These are phyloP conservation scores for Ophion obscuratus DNA, from an alignment of 2,888 invertebrate species.

Conservation along the genomic window DNA sequence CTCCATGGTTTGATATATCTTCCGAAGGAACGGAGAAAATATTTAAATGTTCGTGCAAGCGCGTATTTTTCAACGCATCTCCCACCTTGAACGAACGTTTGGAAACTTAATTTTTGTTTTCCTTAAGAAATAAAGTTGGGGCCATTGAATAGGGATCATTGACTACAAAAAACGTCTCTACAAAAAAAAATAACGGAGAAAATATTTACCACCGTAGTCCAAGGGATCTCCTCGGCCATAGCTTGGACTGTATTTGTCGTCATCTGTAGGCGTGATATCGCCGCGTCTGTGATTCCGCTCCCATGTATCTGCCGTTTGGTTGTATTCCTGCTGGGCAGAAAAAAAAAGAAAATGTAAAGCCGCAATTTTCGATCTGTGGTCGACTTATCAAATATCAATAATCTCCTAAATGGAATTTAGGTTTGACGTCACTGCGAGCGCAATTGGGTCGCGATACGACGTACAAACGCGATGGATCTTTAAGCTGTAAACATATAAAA, in stretches of 20 bases:
- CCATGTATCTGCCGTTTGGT: slow-evolving; percentile 63
- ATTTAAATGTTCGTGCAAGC: too few relatives aligned
- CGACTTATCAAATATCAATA: slow-evolving; percentile 24
- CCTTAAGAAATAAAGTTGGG: too few relatives aligned
- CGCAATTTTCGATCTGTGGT: slow-evolving; percentile 14
- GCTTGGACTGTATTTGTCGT: slow-evolving; percentile 26
- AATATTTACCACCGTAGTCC: slow-evolving; percentile 41
- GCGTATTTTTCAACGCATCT: too few relatives aligned
- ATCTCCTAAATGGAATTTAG: background rate
- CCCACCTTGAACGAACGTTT: too few relatives aligned
- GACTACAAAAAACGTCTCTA: too few relatives aligned
- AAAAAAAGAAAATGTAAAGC: background rate
- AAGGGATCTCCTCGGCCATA: slow-evolving; percentile 31
- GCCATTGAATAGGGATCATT: too few relatives aligned
- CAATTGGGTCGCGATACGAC: slow-evolving; percentile 17
- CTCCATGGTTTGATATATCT: too few relatives aligned
- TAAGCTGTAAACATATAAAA: slow-evolving; percentile 29
- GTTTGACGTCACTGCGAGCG: slow-evolving; percentile 18
- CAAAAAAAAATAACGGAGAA: too few relatives aligned
- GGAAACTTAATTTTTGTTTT: too few relatives aligned
- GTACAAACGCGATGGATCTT: background rate
- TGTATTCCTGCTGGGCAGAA: slow-evolving; percentile 58
- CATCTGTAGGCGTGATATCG: slow-evolving; percentile 58
- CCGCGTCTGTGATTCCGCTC: slow-evolving; percentile 52
- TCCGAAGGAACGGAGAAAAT: too few relatives aligned